Evolutionary conservation across 2,888 invertebrate genomes (phyloP).

Genomic region (Drosophila atroscutellata): DNA sequence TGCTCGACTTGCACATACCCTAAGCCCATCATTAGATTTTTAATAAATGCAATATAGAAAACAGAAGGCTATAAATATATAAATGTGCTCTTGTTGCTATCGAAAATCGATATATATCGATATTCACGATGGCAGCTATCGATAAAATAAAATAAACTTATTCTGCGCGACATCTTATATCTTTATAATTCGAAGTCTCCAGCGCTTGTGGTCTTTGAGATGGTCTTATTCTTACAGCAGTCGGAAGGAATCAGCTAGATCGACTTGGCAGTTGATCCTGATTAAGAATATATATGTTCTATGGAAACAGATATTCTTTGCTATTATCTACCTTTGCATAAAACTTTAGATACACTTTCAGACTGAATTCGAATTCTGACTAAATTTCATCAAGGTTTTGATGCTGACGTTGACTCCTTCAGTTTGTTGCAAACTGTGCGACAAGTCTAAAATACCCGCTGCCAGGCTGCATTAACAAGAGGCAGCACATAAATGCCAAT

Average conservation of each 20-base stretch:
- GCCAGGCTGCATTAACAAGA: slow-evolving; percentile 12
- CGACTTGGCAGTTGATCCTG: background rate
- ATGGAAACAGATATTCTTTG: rapidly evolving
- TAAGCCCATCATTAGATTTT: background rate
- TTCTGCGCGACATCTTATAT: background rate
- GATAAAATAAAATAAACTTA: background rate
- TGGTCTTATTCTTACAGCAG: background rate
- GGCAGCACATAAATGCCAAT: slow-evolving; percentile 58
- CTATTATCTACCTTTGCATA: background rate
- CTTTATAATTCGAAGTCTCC: background rate
- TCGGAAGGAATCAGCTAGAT: rapidly evolving
- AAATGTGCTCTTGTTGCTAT: background rate
- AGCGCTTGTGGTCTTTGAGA: too few relatives aligned
- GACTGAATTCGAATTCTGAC: rapidly evolving
- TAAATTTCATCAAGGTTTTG: background rate
- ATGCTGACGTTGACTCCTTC: background rate
- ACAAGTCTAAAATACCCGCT: background rate
- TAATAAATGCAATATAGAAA: background rate
- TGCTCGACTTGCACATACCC: background rate
- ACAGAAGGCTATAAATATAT: background rate
- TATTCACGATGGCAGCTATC: rapidly evolving
- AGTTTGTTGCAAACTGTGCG: background rate
- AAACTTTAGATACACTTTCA: background rate
- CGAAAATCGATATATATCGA: background rate
- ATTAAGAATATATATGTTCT: background rate